Evolutionary conservation across 2,888 invertebrate genomes (phyloP), one percentile per base, ranked within the genome.

Genomic region (Oscheius sp.): DNA sequence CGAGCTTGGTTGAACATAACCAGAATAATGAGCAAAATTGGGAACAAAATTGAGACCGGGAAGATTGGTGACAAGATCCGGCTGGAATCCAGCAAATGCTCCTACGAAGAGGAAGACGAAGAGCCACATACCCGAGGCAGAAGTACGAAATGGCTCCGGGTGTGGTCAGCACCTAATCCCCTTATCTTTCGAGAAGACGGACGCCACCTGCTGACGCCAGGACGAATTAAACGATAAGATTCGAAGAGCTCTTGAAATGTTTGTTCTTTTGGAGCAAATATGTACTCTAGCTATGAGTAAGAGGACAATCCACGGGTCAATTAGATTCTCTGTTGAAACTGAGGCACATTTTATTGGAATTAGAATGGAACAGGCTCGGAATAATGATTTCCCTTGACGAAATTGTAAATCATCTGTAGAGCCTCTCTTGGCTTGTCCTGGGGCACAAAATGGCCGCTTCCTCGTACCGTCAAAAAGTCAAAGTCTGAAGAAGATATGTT

Each of bases 21-120:
- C 90, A n/a, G 90, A 90, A 76, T 89, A 90, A 27, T 89, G 89
- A 70, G 85, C 85, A 84, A 89, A 90, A 43, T 74, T 76, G 6
- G 88, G 88, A 70, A 84, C 52, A 68, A 78, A 77, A 43, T 72
- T 78, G n/a, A 80, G 27, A 45, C 77, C 77, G 0, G 81, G 81
- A 16, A 81, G 63, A 63, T 56, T 25, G 0, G 59, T 63, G n/a
- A 81, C 76, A n/a, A 69, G 69, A 27, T 73, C 73, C 2, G 58
- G 46, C 5, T 29, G 21, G 35, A 21, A 46, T 7, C 55, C 56
- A 6, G 56, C 69, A 3, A 69, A 7, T 7, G 16, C 23, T 0
- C 12, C 5, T 1, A 56, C 29, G 35, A 69, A 12, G 35, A 69
- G 45, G 35, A 53, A 23, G 23, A 69, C 18, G 27, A 55, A 21